Percentiles rank a stretch among this genome's conserved stretches.
phyloP scores from a whole-genome alignment of 2,797 vertebrate species.

The Danio albolineatus region DNA sequence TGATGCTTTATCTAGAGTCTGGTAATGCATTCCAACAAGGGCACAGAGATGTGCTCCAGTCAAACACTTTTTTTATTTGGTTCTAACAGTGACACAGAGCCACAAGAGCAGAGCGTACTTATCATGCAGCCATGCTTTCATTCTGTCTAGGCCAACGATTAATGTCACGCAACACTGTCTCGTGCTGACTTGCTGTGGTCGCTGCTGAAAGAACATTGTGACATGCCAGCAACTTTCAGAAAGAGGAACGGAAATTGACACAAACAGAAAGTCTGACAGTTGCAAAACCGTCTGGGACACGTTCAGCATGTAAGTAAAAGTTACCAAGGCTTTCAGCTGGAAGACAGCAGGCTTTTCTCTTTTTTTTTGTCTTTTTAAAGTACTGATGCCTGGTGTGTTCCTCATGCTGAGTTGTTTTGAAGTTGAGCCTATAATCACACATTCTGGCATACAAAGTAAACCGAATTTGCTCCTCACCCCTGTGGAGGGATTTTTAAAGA shows the following conservation, averaged over 20 bases:
- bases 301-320: neutral
- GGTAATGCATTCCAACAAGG: slow-evolving; percentile 32
- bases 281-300: neutral
- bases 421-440: neutral
- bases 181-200: slow-evolving; percentile 18
- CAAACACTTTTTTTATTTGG: neutral
- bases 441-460: neutral
- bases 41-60: slow-evolving; percentile 6
- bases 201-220: neutral
- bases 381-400: neutral
- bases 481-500: neutral
- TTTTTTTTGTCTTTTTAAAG: neutral
- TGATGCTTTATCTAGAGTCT: slow-evolving; percentile 42
- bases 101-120: neutral
- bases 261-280: neutral
- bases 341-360: neutral
- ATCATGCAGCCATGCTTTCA: slow-evolving; percentile 9
- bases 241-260: slow-evolving; percentile 15
- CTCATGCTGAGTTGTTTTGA: neutral
- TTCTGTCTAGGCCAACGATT: neutral
- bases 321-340: neutral
- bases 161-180: neutral
- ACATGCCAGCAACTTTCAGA: neutral
- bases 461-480: neutral
- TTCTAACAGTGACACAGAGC: neutral